Evolutionary conservation across 1,140 invertebrate genomes (phyloP).

Genomic region (Tribolium madens): DNA sequence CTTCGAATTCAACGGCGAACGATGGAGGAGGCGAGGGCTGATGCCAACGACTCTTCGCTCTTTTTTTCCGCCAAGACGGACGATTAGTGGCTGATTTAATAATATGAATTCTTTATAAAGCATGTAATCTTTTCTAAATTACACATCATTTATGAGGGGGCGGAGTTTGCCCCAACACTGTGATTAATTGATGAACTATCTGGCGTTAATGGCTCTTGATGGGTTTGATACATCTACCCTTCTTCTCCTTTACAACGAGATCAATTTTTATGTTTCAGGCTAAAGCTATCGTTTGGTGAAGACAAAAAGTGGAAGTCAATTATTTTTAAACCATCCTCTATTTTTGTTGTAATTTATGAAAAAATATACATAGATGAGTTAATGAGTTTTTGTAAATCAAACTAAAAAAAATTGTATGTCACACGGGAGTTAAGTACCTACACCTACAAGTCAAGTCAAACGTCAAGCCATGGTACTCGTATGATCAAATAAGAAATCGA

Average conservation of each 20-base stretch:
- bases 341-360: too few species aligned
- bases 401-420: too few species aligned
- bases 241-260: constrained; percentile 1
- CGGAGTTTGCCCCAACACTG: constrained; percentile 52
- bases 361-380: too few species aligned
- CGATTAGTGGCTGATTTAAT: constrained; percentile 62
- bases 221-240: constrained; percentile 51
- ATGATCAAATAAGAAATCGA: too few species aligned
- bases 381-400: too few species aligned
- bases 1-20: constrained; percentile 9
- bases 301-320: too few species aligned
- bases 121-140: constrained; percentile 63
- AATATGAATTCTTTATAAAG: constrained; percentile 61
- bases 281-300: too few species aligned
- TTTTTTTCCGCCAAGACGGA: constrained; percentile 22
- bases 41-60: background rate
- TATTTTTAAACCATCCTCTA: too few species aligned
- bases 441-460: too few species aligned
- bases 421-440: too few species aligned
- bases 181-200: constrained; percentile 60
- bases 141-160: constrained; percentile 62
- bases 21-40: background rate
- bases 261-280: too few species aligned
- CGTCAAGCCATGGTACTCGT: too few species aligned
- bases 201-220: constrained; percentile 62